Evolutionary conservation across 2,888 invertebrate genomes (phyloP), one percentile per base, ranked within the genome.

Genomic region (Chironomus tentans): DNA sequence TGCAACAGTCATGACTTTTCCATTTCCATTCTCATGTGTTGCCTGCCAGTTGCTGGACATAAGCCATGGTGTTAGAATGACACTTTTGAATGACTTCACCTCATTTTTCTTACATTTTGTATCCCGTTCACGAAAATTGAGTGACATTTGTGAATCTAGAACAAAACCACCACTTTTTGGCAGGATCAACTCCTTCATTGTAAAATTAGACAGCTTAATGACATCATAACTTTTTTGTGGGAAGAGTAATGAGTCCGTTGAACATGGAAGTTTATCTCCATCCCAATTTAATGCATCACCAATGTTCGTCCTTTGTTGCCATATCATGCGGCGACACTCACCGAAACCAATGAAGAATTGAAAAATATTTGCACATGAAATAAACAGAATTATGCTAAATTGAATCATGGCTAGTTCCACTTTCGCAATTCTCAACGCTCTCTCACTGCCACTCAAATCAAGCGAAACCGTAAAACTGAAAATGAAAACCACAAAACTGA

Each of bases 201-300:
- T 75, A 12, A 75, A 75, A 68, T 75, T 69, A 10, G 75, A 69
- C 75, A 75, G 15, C 56, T 75, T 75, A 56, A 75, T 75, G 68
- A 75, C 38, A 5, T 75, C 75, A 28, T 75, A 79, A 78, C 80
- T 84, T 21, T 77, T 65, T 68, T 78, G 78, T 0, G 84, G 83
- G 79, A 83, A 84, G 2, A 82, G 78, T 7, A 82, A 79, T 76
- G 81, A 78, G 76, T 84, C 84, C 0, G 78, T 78, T 0, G 79
- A 76, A 76, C 83, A 82, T 0, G 84, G 83, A 68, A 80, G 18
- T 70, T 81, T 79, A 1, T 78, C 79, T 18, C 80, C 80, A 47
- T 80, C 15, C 83, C 83, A 83, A 12, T 79, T 78, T 2, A 78
- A 77, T 1, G 80, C 78, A 78, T 79, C 78, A 24, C 78, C 76